Percentiles rank a stretch among this genome's conserved stretches.
Conservation (phyloP, 2,797 vertebrate genomes). For the Harpagifer antarcticus region DNA sequence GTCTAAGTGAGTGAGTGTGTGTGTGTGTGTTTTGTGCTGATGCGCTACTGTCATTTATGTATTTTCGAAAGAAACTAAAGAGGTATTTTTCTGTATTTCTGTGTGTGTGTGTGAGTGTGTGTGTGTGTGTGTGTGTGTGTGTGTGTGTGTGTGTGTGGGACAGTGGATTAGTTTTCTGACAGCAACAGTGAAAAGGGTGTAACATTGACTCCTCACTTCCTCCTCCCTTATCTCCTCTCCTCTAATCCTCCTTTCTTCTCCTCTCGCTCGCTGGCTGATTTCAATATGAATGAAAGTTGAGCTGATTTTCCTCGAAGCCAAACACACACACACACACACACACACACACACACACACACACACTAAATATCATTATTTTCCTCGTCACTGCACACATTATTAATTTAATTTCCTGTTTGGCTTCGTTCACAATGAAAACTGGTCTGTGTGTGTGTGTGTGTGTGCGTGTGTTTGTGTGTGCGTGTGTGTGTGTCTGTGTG, state of each 20-base stretch:
- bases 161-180: slow-evolving; percentile 49
- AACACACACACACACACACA: slow-evolving; percentile 1
- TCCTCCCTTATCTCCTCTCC: not conserved
- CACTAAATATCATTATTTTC: not conserved
- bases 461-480: slow-evolving; percentile 13
- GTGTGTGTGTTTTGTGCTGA: too few species aligned
- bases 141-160: slow-evolving; percentile 1
- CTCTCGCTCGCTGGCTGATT: slow-evolving; percentile 52
- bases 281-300: slow-evolving; percentile 70
- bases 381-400: slow-evolving; percentile 45
- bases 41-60: too few species aligned
- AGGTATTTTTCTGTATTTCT: not conserved
- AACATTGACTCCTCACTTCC: slow-evolving; percentile 6
- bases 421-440: slow-evolving; percentile 37
- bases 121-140: slow-evolving; percentile 5
- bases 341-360: slow-evolving; percentile 9
- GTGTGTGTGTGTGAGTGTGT: slow-evolving; percentile 4
- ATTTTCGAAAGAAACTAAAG: too few species aligned
- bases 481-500: slow-evolving; percentile 5
- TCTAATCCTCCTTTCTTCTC: slow-evolving; percentile 46
- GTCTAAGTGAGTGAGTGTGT: too few species aligned
- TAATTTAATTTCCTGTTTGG: slow-evolving; percentile 34
- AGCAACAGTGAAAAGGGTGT: slow-evolving; percentile 46
- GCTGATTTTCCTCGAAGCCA: slow-evolving; percentile 45
- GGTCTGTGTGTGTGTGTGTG: not conserved